A percentile compares a stretch with the other conserved stretches of the same genome.
Conservation (phyloP, 2,888 invertebrate genomes). For the Taphrorychus bicolor region DNA sequence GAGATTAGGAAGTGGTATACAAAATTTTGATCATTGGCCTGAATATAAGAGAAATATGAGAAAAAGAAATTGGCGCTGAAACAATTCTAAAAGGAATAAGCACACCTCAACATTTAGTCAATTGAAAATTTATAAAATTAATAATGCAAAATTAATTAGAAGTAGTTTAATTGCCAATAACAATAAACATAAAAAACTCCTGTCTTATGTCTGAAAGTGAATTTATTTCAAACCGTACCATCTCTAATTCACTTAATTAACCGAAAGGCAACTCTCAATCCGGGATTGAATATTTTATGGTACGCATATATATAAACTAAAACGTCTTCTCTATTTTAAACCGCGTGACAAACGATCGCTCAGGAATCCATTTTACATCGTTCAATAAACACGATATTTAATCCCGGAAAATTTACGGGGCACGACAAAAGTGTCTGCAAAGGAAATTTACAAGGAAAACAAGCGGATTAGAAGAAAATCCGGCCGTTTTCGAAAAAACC, state of each 20-base stretch:
- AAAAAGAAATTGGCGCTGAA: too few species aligned
- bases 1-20: too few species aligned
- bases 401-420: constrained; percentile 27
- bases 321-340: constrained; percentile 25
- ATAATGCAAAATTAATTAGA: too few species aligned
- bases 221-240: not conserved
- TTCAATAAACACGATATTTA: constrained; percentile 24
- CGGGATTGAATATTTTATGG: not conserved
- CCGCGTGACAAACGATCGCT: constrained; percentile 12
- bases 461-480: constrained; percentile 32
- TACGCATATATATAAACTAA: not conserved
- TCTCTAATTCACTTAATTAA: constrained; percentile 2
- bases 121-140: too few species aligned
- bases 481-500: constrained; percentile 13
- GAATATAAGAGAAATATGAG: too few species aligned
- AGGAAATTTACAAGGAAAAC: constrained; percentile 31
- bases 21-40: too few species aligned
- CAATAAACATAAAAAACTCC: too few species aligned
- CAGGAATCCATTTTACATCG: constrained; percentile 17
- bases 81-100: too few species aligned
- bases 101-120: too few species aligned
- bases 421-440: constrained; percentile 14
- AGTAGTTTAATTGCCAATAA: too few species aligned
- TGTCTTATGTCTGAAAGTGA: not conserved
- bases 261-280: not conserved